Conservation (phyloP, 2,113 vertebrate genomes). For the Amphiprion ocellaris region DNA sequence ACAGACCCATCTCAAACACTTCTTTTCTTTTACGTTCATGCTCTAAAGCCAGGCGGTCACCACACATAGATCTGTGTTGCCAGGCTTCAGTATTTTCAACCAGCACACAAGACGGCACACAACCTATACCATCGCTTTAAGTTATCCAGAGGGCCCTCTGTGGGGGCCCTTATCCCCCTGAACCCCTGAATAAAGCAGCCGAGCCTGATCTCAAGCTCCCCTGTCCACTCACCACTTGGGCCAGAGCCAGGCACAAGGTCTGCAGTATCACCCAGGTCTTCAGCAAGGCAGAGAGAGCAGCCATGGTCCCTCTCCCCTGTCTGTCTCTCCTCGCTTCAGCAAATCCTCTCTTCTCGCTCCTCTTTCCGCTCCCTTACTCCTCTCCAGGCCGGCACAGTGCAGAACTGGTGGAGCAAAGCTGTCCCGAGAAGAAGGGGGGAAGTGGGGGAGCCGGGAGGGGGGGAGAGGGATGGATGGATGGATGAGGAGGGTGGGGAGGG, state of each 20-base stretch:
- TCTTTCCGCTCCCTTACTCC: constrained; percentile 71
- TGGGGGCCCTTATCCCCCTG: constrained; percentile 8
- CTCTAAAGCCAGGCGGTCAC: background rate
- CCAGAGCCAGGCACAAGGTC: constrained; percentile 87
- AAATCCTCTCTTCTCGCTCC: constrained; percentile 70
- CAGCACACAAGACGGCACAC: background rate
- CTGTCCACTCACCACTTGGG: constrained; percentile 92
- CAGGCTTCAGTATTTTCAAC: constrained; percentile 4
- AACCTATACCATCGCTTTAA: constrained; percentile 11
- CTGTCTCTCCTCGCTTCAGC: constrained; percentile 71
- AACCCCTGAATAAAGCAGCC: constrained; percentile 30
- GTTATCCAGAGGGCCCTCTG: constrained; percentile 21
- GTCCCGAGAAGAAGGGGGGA: constrained; percentile 37
- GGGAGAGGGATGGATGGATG: constrained; percentile 51
- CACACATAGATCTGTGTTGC: background rate
- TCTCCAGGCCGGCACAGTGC: constrained; percentile 73
- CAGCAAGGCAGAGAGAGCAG: constrained; percentile 72
- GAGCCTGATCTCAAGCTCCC: constrained; percentile 31
- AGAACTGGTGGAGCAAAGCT: constrained; percentile 67
- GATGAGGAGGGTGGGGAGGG: constrained; percentile 19
- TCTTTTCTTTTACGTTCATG: constrained; percentile 21
- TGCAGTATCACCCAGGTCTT: constrained; percentile 88
- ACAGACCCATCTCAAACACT: background rate
- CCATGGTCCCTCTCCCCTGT: constrained; percentile 85
- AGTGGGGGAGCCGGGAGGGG: constrained; percentile 1